phyloP scores from a whole-genome alignment of 2,113 vertebrate species.

The Greenwoodochromis staneri region DNA sequence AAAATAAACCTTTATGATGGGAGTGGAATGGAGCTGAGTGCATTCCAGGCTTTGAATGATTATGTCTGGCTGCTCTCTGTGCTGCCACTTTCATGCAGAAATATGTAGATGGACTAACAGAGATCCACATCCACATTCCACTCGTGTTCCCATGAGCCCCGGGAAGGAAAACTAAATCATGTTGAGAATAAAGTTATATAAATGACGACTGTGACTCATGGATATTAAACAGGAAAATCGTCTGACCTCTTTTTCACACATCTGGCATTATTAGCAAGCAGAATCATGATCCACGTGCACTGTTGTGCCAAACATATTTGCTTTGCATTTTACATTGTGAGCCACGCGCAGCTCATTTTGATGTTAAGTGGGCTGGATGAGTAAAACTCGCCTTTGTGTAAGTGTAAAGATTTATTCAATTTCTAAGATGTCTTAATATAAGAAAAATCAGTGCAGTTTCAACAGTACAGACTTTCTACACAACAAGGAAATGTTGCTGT shows the following conservation, averaged over 20 bases:
- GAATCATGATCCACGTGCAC: background rate
- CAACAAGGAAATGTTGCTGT: background rate
- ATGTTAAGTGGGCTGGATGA: background rate
- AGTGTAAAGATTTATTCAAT: background rate
- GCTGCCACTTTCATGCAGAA: conserved; percentile 2
- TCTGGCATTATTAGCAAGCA: background rate
- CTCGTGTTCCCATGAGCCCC: conserved; percentile 3
- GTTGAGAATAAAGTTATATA: conserved; percentile 12
- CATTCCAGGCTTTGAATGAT: conserved; percentile 34
- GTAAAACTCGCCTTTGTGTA: background rate
- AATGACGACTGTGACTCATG: background rate
- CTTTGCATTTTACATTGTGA: background rate
- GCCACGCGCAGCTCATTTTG: background rate
- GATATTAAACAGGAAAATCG: background rate
- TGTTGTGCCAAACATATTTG: background rate
- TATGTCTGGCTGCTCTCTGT: background rate
- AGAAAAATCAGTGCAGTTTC: background rate
- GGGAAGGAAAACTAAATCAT: background rate
- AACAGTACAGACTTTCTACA: background rate
- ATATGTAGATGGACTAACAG: background rate
- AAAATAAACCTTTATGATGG: conserved; percentile 3
- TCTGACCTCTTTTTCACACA: background rate
- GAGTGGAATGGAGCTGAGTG: conserved; percentile 6
- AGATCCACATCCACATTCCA: conserved; percentile 30
- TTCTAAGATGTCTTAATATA: background rate